Evolutionary conservation across 2,113 vertebrate genomes (phyloP).

Genomic region (Menidia beryllina): DNA sequence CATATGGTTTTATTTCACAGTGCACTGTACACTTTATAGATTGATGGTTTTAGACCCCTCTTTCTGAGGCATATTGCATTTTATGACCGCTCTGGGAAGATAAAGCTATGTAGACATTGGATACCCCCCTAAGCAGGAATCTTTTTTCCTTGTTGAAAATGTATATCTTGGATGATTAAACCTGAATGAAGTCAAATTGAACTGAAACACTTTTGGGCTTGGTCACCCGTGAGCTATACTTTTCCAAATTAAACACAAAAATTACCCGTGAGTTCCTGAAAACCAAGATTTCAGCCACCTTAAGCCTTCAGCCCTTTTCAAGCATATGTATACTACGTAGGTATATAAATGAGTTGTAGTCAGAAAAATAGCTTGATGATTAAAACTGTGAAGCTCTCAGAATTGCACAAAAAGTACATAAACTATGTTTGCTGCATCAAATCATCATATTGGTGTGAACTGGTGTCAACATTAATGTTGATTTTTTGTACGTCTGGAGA

Average conservation of each 20-base stretch:
- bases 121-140: background rate
- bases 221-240: no score
- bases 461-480: constrained; percentile 41
- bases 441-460: constrained; percentile 22
- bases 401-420: constrained; percentile 33
- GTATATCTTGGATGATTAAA: background rate
- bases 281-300: background rate
- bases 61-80: background rate
- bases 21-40: background rate
- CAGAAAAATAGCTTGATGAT: constrained; percentile 11
- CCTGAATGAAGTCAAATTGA: background rate
- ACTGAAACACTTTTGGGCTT: background rate
- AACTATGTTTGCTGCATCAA: constrained; percentile 28
- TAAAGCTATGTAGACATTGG: background rate
- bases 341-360: no score
- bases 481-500: constrained; percentile 40
- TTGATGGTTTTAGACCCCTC: background rate
- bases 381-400: constrained; percentile 35
- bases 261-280: no score
- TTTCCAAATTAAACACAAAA: background rate
- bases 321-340: no score
- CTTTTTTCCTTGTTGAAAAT: background rate
- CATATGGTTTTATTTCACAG: background rate
- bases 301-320: no score
- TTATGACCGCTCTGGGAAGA: background rate